Conservation (phyloP, 1,140 invertebrate genomes). For the Vanessa tameamea region DNA sequence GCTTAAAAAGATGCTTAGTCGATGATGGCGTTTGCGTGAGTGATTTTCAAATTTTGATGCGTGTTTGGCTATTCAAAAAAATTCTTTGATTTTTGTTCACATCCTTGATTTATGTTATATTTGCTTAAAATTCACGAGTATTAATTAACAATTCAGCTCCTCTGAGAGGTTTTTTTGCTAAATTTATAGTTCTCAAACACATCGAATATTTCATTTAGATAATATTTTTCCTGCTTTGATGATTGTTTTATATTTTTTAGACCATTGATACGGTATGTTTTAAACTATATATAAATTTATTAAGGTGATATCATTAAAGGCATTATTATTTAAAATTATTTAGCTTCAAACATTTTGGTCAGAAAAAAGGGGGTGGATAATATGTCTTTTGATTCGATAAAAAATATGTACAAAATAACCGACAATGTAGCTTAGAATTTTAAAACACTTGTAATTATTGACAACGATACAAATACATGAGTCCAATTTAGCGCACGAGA, state of each 20-base stretch:
- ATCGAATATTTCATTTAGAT: not conserved
- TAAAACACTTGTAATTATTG: conserved; percentile 21
- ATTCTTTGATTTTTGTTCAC: not conserved
- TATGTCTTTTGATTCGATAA: not conserved
- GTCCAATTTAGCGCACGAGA: conserved; percentile 25
- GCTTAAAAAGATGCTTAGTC: conserved; percentile 14
- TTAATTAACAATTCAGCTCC: not conserved
- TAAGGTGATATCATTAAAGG: no score
- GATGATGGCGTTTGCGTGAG: conserved; percentile 20
- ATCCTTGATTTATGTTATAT: not conserved
- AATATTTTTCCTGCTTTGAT: no score
- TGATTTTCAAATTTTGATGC: conserved; percentile 16
- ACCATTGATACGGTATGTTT: no score
- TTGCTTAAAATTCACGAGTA: not conserved
- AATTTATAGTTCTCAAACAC: not conserved
- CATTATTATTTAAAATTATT: no score
- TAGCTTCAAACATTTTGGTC: not conserved
- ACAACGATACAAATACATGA: conserved; percentile 14
- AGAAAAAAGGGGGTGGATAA: not conserved
- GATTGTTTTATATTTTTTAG: no score
- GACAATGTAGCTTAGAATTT: conserved; percentile 3
- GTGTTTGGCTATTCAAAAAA: conserved; percentile 10
- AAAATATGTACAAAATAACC: conserved; percentile 3
- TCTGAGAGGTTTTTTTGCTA: not conserved
- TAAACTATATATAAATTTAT: no score